These are phyloP conservation scores for Epinephelus coioides DNA, from an alignment of 2,797 vertebrate genomes.

Conservation along the genomic window DNA sequence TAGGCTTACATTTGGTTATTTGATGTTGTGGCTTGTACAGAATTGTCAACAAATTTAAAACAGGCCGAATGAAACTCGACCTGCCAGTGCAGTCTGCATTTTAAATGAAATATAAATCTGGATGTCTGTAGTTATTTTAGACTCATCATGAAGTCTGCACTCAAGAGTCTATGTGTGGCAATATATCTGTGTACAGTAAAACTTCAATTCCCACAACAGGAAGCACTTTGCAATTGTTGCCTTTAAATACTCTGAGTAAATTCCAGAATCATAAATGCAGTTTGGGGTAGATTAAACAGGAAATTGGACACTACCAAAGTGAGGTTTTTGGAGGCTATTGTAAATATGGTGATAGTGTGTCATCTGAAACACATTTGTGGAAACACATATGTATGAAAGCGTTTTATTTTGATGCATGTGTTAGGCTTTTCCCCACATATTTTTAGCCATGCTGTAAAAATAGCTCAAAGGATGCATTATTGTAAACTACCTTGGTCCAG, in stretches of 20 bases:
- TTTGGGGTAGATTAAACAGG: neutral
- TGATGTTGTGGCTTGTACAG: neutral
- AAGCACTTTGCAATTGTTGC: neutral
- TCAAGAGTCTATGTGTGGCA: neutral
- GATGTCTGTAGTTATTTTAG: constrained; percentile 41
- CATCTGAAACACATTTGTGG: neutral
- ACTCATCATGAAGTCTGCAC: neutral
- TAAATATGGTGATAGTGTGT: neutral
- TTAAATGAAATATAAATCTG: constrained; percentile 37
- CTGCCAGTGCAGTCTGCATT: neutral
- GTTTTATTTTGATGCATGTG: neutral
- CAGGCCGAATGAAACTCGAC: neutral
- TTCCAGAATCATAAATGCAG: neutral
- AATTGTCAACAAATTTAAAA: neutral
- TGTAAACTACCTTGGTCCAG: too few relatives aligned
- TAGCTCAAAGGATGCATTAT: too few relatives aligned
- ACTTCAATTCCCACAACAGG: constrained; percentile 65
- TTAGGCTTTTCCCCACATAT: too few relatives aligned
- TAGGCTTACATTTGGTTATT: neutral
- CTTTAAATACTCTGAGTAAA: constrained; percentile 16
- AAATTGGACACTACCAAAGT: neutral
- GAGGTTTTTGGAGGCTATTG: neutral
- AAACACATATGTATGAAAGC: neutral
- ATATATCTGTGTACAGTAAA: constrained; percentile 4
- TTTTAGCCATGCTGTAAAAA: too few relatives aligned